These are phyloP conservation scores for Empidonax alnorum DNA, from an alignment of 2,113 vertebrate genomes.

Conservation along the genomic window DNA sequence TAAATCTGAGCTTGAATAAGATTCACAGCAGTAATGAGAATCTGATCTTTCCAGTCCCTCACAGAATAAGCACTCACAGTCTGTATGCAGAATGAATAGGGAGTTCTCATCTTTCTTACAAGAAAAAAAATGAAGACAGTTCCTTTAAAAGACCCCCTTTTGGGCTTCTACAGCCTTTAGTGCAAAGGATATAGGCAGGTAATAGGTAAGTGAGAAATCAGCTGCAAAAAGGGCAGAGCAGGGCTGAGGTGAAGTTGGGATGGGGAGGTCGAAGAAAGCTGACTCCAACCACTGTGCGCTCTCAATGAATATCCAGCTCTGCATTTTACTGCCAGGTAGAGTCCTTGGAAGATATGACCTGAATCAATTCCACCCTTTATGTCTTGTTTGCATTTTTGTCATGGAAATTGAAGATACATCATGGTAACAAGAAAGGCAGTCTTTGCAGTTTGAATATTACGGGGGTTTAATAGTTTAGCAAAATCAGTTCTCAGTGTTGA, in stretches of 20 bases:
- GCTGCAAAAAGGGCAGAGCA: not conserved
- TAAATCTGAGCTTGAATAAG: not conserved
- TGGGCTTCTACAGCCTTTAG: not conserved
- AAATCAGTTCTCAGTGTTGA: not conserved
- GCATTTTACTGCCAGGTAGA: not conserved
- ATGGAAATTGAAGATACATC: not conserved
- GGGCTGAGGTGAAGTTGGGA: not conserved
- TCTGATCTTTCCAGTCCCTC: not conserved
- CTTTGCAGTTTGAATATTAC: not conserved
- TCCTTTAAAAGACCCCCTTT: not conserved
- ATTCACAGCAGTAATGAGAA: not conserved
- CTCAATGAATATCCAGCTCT: not conserved
- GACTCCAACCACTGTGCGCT: not conserved
- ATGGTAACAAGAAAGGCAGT: not conserved
- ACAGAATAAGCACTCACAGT: not conserved
- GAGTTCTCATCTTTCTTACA: not conserved
- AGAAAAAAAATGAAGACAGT: not conserved
- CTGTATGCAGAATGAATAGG: fast-evolving
- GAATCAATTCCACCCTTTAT: not conserved
- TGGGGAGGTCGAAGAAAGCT: not conserved
- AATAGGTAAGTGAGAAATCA: not conserved
- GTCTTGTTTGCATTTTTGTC: not conserved
- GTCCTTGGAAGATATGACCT: not conserved
- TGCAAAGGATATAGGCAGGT: not conserved
- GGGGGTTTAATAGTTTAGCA: not conserved